Evolutionary conservation across 2,888 invertebrate species (phyloP), one percentile per base, ranked within the genome.

Genomic region (Auanema freiburgensis): DNA sequence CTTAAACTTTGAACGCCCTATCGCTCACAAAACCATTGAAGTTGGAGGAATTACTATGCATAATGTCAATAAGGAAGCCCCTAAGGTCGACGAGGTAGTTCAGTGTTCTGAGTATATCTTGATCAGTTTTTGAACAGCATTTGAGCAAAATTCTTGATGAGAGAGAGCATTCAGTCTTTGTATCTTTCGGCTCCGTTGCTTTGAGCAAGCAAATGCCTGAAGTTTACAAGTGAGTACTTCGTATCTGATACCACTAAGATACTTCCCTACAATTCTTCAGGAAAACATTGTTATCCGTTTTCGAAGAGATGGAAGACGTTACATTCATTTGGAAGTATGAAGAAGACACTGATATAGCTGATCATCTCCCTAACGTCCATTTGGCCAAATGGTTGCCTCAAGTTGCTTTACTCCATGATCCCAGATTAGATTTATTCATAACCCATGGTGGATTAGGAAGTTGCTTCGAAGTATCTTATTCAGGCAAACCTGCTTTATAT

Each of bases 271-370:
- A n/a, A n/a, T n/a, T n/a, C 33, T 33, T 33, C 59, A 72, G 71
- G 41, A 56, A 66, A 21, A 58, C 69, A 11, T 57, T 73, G 18
- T 58, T 73, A 25, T 57, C 56, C 24, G 58, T 65, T 16, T 56
- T 69, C 41, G 57, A 46, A 2, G 51, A 54, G 1, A 65, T 73
- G 63, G 64, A 68, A 14, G 65, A 68, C 12, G 57, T 62, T 5
- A 69, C 72, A 16, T 73, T 73, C 58, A 73, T 73, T 18, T 73
- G 70, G 70, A 73, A 73, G 50, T 73, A 73, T 50, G 70, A 71
- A 49, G 64, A 70, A 16, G 60, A 67, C 24, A 21, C 53, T 14
- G 63, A 60, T 14, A 52, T 57, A 56, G 55, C 62, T 21, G 44
- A 63, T n/a, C 60, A 53, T 16, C 63, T 67, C 14, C 24, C 40